Evolutionary conservation across 2,888 invertebrate species (phyloP), one percentile per base, ranked within the genome.

Genomic region (Tipula vernalis): DNA sequence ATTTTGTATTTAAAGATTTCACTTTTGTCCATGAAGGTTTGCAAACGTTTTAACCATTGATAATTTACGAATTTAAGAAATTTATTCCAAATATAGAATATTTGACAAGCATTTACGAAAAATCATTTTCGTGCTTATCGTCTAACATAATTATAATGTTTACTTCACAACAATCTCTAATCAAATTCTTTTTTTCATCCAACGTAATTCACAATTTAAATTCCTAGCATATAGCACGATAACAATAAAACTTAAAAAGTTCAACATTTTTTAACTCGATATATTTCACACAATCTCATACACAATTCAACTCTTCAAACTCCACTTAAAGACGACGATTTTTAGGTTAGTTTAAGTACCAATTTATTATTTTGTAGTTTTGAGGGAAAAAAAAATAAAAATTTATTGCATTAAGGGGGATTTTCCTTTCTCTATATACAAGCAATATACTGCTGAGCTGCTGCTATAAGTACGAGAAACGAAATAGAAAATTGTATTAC

Each of bases 351-450:
- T 71, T 71, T 71, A 71, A 71, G 71, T 71, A 71, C 28, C 71
- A 71, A 71, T 71, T 71, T 71, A 71, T 71, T 71, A 71, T 71
- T 71, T 71, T 71, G 71, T 71, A 71, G 71, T 71, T 71, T 71
- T 71, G 71, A 71, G 71, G 71, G 71, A 71, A 71, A 71, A 51
- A n/a, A 71, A 71, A 71, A 71, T 51, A n/a, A 51, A 12, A 51
- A 13, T 57, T 15, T 15, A 57, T 71, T 71, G 12, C 28, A 71
- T 71, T 71, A 71, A 71, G 71, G 71, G 71, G 71, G 71, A 71
- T 71, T 71, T 71, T 71, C 71, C 71, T 71, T 71, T 71, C 71
- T 18, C 12, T 71, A 15, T 51, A 51, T 51, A 15, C 3, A 51
- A 3, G 6, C 51, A 51, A 28, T 15, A 13, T 15, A 71, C 12